phyloP scores from a whole-genome alignment of 2,888 invertebrate species.

The Andrena minutula region DNA sequence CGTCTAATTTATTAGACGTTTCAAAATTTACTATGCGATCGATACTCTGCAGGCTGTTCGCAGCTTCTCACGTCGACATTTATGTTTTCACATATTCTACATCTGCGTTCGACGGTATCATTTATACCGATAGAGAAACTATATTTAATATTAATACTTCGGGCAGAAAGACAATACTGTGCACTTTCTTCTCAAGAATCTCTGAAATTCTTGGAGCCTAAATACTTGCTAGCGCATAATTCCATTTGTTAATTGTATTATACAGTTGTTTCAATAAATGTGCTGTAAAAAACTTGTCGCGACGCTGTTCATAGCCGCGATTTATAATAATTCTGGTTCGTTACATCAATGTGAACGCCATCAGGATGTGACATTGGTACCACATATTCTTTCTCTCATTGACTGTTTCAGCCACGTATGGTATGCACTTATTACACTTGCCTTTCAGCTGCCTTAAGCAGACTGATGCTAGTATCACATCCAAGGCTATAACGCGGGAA shows the following conservation, averaged over 20 bases:
- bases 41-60: background rate
- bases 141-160: constrained; percentile 43
- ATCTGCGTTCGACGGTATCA: constrained; percentile 3
- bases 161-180: constrained; percentile 36
- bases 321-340: background rate
- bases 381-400: constrained; percentile 7
- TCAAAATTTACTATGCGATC: constrained; percentile 2
- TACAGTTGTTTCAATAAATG: constrained; percentile 10
- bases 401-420: background rate
- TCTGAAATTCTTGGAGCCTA: background rate
- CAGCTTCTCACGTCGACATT: background rate
- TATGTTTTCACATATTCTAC: background rate
- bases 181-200: background rate
- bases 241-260: background rate
- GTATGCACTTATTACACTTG: background rate
- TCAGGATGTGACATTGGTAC: background rate
- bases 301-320: background rate
- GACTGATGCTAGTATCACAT: constrained; percentile 5
- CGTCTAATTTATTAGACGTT: background rate
- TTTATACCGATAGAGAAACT: constrained; percentile 4
- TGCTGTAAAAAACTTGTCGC: background rate
- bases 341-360: background rate
- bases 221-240: background rate
- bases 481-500: constrained; percentile 3
- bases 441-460: background rate